A percentile compares a stretch with the other conserved stretches of the same genome.
Evolutionary conservation across 2,797 vertebrate species (phyloP).

Genomic region (Lutjanus campechanus): DNA sequence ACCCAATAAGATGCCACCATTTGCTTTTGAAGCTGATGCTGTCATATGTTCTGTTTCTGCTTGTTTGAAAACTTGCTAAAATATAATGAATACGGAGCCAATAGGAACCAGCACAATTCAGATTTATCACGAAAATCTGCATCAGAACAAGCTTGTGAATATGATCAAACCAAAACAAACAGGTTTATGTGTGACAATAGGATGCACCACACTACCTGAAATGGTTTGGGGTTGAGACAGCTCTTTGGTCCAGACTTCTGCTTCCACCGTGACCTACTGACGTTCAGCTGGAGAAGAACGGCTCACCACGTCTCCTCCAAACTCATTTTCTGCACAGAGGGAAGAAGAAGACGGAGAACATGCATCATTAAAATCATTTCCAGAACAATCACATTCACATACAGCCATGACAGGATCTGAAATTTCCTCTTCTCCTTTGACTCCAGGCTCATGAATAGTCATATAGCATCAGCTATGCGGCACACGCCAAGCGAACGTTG

Average conservation of each 20-base stretch:
- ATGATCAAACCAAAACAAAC: neutral
- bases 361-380: conserved; percentile 75
- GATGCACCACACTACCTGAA: conserved; percentile 87
- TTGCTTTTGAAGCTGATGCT: neutral
- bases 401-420: conserved; percentile 60
- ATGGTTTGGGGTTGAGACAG: conserved; percentile 82
- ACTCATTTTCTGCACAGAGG: conserved; percentile 90
- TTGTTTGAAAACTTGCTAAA: neutral
- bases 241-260: conserved; percentile 87
- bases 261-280: conserved; percentile 80
- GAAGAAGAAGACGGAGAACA: conserved; percentile 64
- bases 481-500: conserved; percentile 55
- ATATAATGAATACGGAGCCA: neutral
- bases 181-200: neutral
- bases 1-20: neutral
- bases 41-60: neutral
- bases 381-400: conserved; percentile 73
- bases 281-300: conserved; percentile 77
- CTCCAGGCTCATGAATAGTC: conserved; percentile 78
- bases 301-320: conserved; percentile 89
- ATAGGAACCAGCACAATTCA: neutral
- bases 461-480: conserved; percentile 77
- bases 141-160: neutral
- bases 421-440: conserved; percentile 66
- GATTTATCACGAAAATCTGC: neutral